Percentiles rank a stretch among this genome's conserved stretches.
Evolutionary conservation across 2,888 invertebrate species (phyloP).

Genomic region (Euplagia quadripunctaria): DNA sequence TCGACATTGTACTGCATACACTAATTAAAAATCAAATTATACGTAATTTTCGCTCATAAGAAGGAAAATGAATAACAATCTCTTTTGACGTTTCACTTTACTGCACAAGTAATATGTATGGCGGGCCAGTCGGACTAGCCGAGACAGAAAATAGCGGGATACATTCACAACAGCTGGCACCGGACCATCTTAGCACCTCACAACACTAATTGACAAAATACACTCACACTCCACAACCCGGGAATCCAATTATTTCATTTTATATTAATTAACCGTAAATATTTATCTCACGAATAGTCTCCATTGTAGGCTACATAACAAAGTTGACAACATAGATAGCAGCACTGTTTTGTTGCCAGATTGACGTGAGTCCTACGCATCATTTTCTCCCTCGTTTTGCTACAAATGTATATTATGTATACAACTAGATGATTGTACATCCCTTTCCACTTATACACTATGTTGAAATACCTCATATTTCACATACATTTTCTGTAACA

Average conservation of each 20-base stretch:
- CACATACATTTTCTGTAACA: conserved; percentile 85
- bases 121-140: conserved; percentile 74
- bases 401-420: conserved; percentile 58
- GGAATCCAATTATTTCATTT: conserved; percentile 71
- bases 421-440: conserved; percentile 55
- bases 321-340: conserved; percentile 95
- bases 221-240: conserved; percentile 64
- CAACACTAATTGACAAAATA: conserved; percentile 44
- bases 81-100: conserved; percentile 84
- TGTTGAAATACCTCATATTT: conserved; percentile 62
- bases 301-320: conserved; percentile 87
- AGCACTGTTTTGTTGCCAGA: conserved; percentile 88
- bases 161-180: conserved; percentile 27
- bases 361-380: conserved; percentile 86
- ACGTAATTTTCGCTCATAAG: conserved; percentile 49
- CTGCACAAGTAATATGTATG: conserved; percentile 82
- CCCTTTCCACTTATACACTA: conserved; percentile 54
- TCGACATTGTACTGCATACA: conserved; percentile 39
- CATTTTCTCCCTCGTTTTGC: conserved; percentile 65
- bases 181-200: conserved; percentile 22
- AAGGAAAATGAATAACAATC: conserved; percentile 71
- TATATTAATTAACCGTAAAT: conserved; percentile 84
- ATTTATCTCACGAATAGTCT: conserved; percentile 89
- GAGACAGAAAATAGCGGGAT: conserved; percentile 59
- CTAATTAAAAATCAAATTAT: conserved; percentile 31